Evolutionary conservation across 2,797 vertebrate species (phyloP), one percentile per base, ranked within the genome.

Genomic region (Botia almorhae): DNA sequence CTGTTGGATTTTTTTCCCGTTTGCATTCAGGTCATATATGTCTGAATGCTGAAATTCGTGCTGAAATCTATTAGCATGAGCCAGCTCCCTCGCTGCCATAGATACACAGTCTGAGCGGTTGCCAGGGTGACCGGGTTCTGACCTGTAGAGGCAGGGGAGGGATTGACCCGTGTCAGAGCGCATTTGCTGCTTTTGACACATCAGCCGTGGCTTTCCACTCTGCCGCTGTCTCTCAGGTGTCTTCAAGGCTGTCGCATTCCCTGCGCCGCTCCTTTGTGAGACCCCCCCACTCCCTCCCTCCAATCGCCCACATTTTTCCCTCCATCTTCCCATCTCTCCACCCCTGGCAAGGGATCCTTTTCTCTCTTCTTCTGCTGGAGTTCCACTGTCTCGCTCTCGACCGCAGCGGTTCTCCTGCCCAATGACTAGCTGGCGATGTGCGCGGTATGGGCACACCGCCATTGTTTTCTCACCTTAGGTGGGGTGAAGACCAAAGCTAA

Each of bases 151-250:
- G 64, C 56, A 74, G 23, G 79, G 78, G 58, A 77, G 77, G 78
- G 81, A 81, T 81, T 83, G 85, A 85, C 81, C 81, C 55, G 36
- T 80, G 85, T 87, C 85, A 83, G 69, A 67, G 77, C 74, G 0
- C 72, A 76, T 80, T 85, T 82, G 81, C 81, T 75, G 71, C 64
- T 79, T 80, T 68, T 51, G 72, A 60, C 64, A 69, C 60, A 8
- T 73, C 50, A 69, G 56, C 79, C 85, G 50, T 67, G 58, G 55
- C 74, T 78, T 77, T 81, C 67, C 64, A 70, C 78, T 83, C 71
- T 69, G 39, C 56, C 58, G 2, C 74, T 64, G 63, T 81, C 78
- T 76, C 69, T 83, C 81, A 81, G 81, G 83, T 82, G 58, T 77
- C 75, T 71, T 29, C 79, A 55, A 65, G 51, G 58, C 81, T 77